A percentile compares a stretch with the other conserved stretches of the same genome.
Conservation (phyloP, 2,113 vertebrate genomes). For the Melanotaenia duboulayi region DNA sequence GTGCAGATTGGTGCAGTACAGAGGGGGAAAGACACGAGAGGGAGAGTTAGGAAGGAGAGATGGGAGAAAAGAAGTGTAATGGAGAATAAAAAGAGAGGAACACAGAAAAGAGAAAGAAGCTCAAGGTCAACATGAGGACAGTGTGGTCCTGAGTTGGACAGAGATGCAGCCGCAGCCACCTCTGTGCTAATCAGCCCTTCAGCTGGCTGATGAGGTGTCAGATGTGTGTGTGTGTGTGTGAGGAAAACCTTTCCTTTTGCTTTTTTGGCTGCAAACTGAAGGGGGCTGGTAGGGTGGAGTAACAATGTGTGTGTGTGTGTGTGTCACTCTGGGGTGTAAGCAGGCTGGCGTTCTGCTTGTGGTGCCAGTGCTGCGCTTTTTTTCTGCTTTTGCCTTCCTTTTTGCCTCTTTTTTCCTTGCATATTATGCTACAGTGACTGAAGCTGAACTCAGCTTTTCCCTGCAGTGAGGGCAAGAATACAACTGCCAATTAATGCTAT, state of each 20-base stretch:
- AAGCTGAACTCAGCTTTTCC: constrained; percentile 72
- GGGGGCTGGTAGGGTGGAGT: constrained; percentile 65
- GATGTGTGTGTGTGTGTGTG: constrained; percentile 50
- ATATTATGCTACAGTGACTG: constrained; percentile 75
- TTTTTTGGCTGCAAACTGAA: constrained; percentile 75
- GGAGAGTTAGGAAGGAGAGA: constrained; percentile 17
- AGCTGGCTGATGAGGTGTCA: constrained; percentile 78
- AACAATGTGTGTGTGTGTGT: constrained; percentile 57
- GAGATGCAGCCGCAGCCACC: constrained; percentile 76
- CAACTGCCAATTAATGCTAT: constrained; percentile 75
- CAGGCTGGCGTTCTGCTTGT: constrained; percentile 71
- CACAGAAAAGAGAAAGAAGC: constrained; percentile 31
- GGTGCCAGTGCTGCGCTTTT: constrained; percentile 74
- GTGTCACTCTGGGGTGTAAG: constrained; percentile 72
- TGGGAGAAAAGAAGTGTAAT: constrained; percentile 33
- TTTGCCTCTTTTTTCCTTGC: constrained; percentile 47
- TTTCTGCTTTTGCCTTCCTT: constrained; percentile 39
- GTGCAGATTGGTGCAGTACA: constrained; percentile 75
- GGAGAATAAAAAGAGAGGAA: constrained; percentile 22
- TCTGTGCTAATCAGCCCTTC: constrained; percentile 78
- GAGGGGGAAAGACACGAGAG: constrained; percentile 35
- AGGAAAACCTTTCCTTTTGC: constrained; percentile 65
- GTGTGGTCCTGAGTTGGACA: constrained; percentile 65
- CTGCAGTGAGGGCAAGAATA: constrained; percentile 73
- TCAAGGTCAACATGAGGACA: constrained; percentile 82